Conservation (phyloP, 2,888 invertebrate species). For the Sicus ferrugineus region DNA sequence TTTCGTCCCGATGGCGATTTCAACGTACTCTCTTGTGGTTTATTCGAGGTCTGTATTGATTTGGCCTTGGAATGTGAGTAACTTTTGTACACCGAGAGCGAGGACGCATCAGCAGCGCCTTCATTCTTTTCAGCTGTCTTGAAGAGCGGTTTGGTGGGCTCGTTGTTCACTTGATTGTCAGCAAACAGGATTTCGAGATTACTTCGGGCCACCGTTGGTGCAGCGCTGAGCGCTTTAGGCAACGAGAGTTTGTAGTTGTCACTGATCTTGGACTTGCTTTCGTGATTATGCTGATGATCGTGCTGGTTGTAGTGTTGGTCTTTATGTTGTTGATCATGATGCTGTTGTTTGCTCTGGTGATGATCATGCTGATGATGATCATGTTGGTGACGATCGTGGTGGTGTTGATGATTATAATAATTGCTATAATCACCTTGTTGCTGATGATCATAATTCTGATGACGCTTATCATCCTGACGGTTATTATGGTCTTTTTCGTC, state of each 20-base stretch:
- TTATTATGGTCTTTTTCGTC: slow-evolving; percentile 3
- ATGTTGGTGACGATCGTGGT: slow-evolving; percentile 37
- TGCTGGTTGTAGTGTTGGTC: slow-evolving; percentile 33
- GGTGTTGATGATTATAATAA: slow-evolving; percentile 6
- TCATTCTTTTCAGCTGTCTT: slow-evolving; percentile 39
- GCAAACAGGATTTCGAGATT: not conserved
- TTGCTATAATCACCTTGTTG: not conserved
- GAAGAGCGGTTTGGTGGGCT: slow-evolving; percentile 33
- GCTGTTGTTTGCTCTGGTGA: not conserved
- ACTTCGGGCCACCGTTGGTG: slow-evolving; percentile 7
- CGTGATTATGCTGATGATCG: slow-evolving; percentile 49
- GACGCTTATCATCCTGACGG: not conserved
- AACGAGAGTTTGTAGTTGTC: slow-evolving; percentile 39
- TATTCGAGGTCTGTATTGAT: not conserved
- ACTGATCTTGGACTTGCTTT: slow-evolving; percentile 40
- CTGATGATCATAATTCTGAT: not conserved
- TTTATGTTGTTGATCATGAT: not conserved
- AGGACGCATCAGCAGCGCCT: not conserved
- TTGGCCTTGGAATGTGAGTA: not conserved
- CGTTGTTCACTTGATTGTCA: not conserved
- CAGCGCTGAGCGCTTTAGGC: slow-evolving; percentile 15
- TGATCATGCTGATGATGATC: slow-evolving; percentile 42
- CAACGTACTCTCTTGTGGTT: not conserved
- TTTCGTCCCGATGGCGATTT: not conserved
- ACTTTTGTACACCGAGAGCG: not conserved